Base-by-base conservation (phyloP, 2,113 vertebrate species). In the Leuciscus idus region DNA sequence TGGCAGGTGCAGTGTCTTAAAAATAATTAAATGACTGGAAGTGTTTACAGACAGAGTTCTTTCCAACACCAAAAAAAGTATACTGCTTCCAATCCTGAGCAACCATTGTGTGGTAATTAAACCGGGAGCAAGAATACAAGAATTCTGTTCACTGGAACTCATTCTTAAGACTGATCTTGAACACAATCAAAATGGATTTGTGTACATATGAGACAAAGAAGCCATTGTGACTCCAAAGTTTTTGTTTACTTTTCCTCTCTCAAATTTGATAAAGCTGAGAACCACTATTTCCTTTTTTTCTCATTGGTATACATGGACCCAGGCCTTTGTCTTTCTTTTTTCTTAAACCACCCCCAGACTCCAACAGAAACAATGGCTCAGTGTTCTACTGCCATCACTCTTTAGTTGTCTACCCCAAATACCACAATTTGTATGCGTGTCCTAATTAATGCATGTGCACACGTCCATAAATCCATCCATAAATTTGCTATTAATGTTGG, bases 1-100 rank as follows among this genome's bases (percentile, higher is more conserved):
- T 89, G 90, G 61, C 89, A 91, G 89, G 92, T 93, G 91, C 62
- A 90, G 30, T 81, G 64, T 84, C 52, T 87, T 92, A 89, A 92
- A 91, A 82, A 76, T 88, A 88, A 90, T 55, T 86, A 87, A 77
- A 89, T 9, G n/a, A 72, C 21, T 11, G 62, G n/a, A 17, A 86
- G 78, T 68, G 75, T 74, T 15, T 19, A 23, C 6, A 30, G 21
- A 30, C 9, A 55, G 74, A 10, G 26, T 28, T 30, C 68, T 19
- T 73, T 43, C 70, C 9, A 39, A 73, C 15, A 72, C 19, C 15
- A 33, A 43, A 70, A 36, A 70, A 70, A 19, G 21, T 57, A 70
- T 10, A 21, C 68, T 39, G 48, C 7, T 55, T 19, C 4, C 6
- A 77, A 21, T 30, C 19, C 36, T 73, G 52, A 81, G 62, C 17